phyloP scores from a whole-genome alignment of 35 echinoderm and acorn worm genomes.

The Chiridota heheva region DNA sequence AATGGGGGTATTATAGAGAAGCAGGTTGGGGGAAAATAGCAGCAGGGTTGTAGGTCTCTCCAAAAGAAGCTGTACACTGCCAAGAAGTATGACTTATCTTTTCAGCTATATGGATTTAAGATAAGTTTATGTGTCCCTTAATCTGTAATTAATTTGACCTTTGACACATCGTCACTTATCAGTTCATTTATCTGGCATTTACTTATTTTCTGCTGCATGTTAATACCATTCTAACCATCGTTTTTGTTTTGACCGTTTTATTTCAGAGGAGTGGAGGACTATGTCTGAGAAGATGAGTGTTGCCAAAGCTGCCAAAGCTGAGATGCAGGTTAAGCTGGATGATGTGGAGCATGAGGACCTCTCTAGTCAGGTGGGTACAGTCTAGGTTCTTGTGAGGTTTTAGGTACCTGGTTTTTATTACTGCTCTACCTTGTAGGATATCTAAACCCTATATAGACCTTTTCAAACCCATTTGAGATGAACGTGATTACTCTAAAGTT shows the following conservation, averaged over 20 bases:
- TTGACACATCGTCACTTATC: too few relatives aligned
- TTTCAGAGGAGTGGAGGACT: slow-evolving; percentile 87
- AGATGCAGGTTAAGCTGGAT: slow-evolving; percentile 73
- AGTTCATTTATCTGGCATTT: neutral
- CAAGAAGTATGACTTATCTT: too few relatives aligned
- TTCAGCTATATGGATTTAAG: too few relatives aligned
- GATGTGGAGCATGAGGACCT: slow-evolving; percentile 84
- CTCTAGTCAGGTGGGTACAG: slow-evolving; percentile 75
- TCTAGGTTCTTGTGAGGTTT: neutral
- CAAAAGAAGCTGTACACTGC: too few relatives aligned
- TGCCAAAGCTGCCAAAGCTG: slow-evolving; percentile 70
- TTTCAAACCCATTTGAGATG: neutral
- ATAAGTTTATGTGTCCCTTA: neutral
- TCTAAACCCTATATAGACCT: neutral
- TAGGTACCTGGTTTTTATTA: neutral
- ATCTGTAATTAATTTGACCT: neutral
- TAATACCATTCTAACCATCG: neutral
- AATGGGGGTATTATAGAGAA: too few relatives aligned
- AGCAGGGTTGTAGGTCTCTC: too few relatives aligned
- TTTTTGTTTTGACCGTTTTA: neutral
- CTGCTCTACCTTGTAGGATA: neutral
- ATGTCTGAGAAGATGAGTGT: slow-evolving; percentile 82
- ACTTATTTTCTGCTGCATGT: neutral
- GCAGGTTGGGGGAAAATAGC: too few relatives aligned
- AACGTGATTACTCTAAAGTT: too few relatives aligned